These are phyloP conservation scores for Otolemur crassicaudatus DNA, from an alignment of 2,797 vertebrate genomes.

Conservation along the genomic window DNA sequence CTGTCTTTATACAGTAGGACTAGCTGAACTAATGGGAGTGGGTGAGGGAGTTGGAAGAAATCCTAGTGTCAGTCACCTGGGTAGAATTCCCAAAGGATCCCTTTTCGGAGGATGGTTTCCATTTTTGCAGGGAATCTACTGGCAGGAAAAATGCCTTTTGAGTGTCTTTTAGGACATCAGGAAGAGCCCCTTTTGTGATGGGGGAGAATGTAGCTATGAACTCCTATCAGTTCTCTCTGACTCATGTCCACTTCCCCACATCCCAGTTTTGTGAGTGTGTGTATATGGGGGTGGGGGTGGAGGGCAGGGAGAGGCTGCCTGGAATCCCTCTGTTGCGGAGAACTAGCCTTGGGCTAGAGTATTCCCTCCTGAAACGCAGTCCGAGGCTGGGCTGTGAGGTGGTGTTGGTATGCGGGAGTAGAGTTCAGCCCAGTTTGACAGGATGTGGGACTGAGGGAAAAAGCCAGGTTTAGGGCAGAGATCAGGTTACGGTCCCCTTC, in stretches of 20 bases:
- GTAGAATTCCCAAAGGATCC: background rate
- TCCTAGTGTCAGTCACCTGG: background rate
- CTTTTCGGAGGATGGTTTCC: background rate
- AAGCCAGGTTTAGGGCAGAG: conserved; percentile 60
- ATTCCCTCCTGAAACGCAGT: background rate
- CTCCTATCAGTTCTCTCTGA: conserved; percentile 68
- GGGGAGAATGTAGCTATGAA: background rate
- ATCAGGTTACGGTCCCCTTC: conserved; percentile 70
- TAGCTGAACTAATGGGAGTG: background rate
- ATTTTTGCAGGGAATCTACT: background rate
- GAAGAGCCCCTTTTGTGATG: background rate
- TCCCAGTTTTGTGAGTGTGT: conserved; percentile 38
- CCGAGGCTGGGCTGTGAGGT: background rate
- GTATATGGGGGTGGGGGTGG: background rate
- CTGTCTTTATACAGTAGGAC: background rate
- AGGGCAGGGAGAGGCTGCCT: background rate
- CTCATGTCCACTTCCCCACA: conserved; percentile 58
- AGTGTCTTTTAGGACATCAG: background rate
- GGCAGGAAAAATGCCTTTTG: background rate
- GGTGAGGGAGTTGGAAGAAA: background rate
- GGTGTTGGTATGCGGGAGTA: background rate
- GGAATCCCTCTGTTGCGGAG: background rate
- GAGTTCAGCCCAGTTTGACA: conserved; percentile 60
- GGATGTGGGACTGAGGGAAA: conserved; percentile 72
- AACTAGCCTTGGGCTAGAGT: background rate